Evolutionary conservation across 2,888 invertebrate genomes (phyloP).

Genomic region (Andrena flavipes): DNA sequence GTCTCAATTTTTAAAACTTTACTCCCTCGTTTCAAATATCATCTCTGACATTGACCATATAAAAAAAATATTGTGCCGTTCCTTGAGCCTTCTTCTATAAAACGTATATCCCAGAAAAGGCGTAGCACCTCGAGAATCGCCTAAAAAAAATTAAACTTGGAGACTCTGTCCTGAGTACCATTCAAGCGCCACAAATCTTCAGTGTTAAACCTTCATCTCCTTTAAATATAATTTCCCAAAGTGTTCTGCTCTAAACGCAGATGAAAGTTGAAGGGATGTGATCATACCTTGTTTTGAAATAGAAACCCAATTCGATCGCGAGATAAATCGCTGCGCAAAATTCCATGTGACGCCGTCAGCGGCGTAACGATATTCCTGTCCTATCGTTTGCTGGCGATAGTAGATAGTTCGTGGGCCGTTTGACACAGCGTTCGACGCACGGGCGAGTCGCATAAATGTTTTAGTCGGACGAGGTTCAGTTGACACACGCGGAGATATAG

Average conservation of each 20-base stretch:
- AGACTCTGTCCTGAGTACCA: too few relatives aligned
- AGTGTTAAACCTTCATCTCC: too few relatives aligned
- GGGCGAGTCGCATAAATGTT: slow-evolving; percentile 32
- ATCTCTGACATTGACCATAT: too few relatives aligned
- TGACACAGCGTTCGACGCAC: slow-evolving; percentile 24
- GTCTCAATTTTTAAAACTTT: too few relatives aligned
- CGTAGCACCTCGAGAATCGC: too few relatives aligned
- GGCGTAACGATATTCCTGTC: slow-evolving; percentile 34
- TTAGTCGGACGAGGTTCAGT: slow-evolving; percentile 21
- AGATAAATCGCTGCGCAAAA: slow-evolving; percentile 11
- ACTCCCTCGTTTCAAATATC: too few relatives aligned
- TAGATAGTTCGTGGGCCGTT: slow-evolving; percentile 35
- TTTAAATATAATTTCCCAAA: too few relatives aligned
- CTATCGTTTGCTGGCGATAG: slow-evolving; percentile 29
- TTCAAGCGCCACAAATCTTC: too few relatives aligned
- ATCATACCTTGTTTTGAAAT: not conserved
- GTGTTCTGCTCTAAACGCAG: not conserved
- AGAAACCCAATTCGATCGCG: slow-evolving; percentile 11
- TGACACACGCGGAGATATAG: slow-evolving; percentile 49
- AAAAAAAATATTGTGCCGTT: too few relatives aligned
- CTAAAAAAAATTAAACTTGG: too few relatives aligned
- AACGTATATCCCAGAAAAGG: too few relatives aligned
- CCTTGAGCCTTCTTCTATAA: too few relatives aligned
- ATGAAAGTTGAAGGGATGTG: not conserved
- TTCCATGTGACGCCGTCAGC: slow-evolving; percentile 10